phyloP scores from a whole-genome alignment of 2,888 invertebrate species.

The Drosophila sordidula region DNA sequence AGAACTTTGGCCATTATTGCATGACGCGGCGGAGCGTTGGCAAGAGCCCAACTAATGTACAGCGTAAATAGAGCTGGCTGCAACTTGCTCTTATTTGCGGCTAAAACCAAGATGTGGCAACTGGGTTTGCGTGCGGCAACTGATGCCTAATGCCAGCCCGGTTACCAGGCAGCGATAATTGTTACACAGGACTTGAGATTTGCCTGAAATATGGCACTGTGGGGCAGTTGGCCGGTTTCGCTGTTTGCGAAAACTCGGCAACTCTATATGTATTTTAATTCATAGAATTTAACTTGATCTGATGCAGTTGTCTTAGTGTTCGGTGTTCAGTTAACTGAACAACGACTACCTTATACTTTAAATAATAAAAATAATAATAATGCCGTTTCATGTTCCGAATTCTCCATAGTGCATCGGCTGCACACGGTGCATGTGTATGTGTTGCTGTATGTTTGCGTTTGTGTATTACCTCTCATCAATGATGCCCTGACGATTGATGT shows the following conservation, averaged over 20 bases:
- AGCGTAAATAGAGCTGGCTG: conserved; percentile 9
- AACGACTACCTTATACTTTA: too few relatives aligned
- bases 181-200: conserved; percentile 11
- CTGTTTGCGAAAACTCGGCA: not conserved
- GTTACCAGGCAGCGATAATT: conserved; percentile 17
- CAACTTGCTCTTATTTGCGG: conserved; percentile 9
- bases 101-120: conserved; percentile 11
- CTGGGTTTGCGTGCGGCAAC: conserved; percentile 3
- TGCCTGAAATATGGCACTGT: conserved; percentile 1
- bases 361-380: too few relatives aligned
- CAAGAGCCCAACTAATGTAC: conserved; percentile 13
- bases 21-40: conserved; percentile 25
- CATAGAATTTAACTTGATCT: too few relatives aligned
- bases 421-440: not conserved
- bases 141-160: conserved; percentile 17
- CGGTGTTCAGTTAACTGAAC: too few relatives aligned
- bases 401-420: too few relatives aligned
- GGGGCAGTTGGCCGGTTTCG: not conserved
- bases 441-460: not conserved
- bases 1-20: conserved; percentile 73
- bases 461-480: conserved; percentile 83
- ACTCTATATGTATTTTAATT: too few relatives aligned
- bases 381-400: too few relatives aligned
- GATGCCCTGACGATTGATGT: conserved; percentile 85
- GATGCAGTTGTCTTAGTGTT: too few relatives aligned